These are phyloP conservation scores for Darwinula stevensoni DNA, from an alignment of 2,888 invertebrate species.

Conservation along the genomic window DNA sequence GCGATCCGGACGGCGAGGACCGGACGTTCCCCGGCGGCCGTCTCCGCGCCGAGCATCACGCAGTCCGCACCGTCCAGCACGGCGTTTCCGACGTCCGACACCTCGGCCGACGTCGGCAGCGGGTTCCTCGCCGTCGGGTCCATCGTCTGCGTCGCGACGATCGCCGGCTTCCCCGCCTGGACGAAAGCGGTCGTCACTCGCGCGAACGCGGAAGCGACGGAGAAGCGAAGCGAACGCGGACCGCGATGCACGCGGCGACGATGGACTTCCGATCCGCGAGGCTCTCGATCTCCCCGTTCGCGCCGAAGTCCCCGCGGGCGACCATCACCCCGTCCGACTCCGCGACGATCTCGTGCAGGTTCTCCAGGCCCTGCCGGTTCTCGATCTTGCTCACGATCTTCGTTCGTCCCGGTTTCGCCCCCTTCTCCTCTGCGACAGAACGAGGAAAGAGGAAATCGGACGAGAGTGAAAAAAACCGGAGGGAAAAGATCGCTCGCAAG, in stretches of 20 bases:
- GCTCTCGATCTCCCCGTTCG: constrained; percentile 3
- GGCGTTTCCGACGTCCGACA: constrained; percentile 7
- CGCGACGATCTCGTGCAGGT: constrained; percentile 7
- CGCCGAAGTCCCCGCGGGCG: constrained; percentile 8
- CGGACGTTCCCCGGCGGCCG: constrained; percentile 7
- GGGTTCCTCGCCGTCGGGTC: constrained; percentile 8
- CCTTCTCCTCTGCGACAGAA: background rate
- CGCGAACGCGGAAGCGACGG: no score
- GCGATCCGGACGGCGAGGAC: constrained; percentile 7
- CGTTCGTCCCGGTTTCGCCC: constrained; percentile 4
- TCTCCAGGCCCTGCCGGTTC: constrained; percentile 6
- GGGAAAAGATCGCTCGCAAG: no score
- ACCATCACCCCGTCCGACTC: constrained; percentile 8
- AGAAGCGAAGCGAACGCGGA: no score
- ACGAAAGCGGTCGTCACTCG: no score
- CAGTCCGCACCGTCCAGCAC: constrained; percentile 7
- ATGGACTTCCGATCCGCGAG: constrained; percentile 7
- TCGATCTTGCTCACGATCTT: constrained; percentile 8
- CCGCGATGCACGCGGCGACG: constrained; percentile 3
- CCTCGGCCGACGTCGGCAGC: constrained; percentile 7
- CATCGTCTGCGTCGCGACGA: constrained; percentile 9
- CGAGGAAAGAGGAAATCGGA: no score
- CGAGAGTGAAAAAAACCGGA: no score
- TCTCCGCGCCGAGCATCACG: constrained; percentile 8
- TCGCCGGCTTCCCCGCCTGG: constrained; percentile 7